These are phyloP conservation scores for Mercenaria mercenaria DNA, from an alignment of 1,140 invertebrate genomes.

Conservation along the genomic window DNA sequence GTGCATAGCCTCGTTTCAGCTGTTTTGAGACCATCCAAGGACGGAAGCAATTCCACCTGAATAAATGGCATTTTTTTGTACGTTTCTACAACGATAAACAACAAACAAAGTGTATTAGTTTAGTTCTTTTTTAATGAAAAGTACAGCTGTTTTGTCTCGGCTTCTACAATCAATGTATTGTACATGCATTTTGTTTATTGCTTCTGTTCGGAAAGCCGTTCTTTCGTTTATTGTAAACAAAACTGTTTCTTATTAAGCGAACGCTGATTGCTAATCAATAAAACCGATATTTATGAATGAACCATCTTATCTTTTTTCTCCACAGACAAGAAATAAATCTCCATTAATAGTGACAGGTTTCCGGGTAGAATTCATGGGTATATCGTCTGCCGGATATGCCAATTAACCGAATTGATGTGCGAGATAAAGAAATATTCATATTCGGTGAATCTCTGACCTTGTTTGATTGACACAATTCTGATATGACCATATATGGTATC, in stretches of 20 bases:
- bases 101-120: too few species aligned
- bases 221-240: constrained; percentile 17
- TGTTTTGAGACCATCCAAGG: too few species aligned
- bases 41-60: too few species aligned
- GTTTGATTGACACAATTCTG: neutral
- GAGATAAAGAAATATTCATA: neutral
- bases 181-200: neutral
- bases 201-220: neutral
- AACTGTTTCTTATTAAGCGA: neutral
- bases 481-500: neutral
- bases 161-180: neutral
- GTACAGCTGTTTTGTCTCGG: too few species aligned
- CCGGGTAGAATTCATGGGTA: neutral
- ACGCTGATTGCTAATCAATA: constrained; percentile 4
- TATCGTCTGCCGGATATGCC: neutral
- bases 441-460: neutral
- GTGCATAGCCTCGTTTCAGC: too few species aligned
- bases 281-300: constrained; percentile 5
- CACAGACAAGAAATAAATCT: neutral
- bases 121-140: too few species aligned
- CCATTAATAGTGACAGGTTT: neutral
- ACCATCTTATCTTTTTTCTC: neutral
- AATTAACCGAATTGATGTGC: constrained; percentile 12
- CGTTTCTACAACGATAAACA: too few species aligned
- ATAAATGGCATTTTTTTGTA: too few species aligned